Conservation (phyloP, 2,113 vertebrate species). For the Cochlearius cochlearius region DNA sequence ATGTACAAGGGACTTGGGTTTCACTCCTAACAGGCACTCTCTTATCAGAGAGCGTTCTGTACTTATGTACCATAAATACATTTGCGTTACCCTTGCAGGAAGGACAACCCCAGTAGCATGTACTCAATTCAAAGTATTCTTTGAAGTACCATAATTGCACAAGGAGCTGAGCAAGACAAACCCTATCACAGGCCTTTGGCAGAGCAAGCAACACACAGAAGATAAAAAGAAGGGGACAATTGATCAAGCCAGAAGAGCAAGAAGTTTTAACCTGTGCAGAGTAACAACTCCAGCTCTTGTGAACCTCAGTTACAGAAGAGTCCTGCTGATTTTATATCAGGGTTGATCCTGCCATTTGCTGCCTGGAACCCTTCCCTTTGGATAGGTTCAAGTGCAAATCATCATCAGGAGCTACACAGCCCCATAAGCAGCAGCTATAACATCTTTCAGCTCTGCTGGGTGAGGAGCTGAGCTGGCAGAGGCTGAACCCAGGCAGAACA, state of each 20-base stretch:
- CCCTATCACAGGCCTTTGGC: neutral
- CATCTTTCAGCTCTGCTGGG: neutral
- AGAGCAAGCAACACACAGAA: neutral
- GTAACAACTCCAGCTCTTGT: neutral
- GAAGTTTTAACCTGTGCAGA: neutral
- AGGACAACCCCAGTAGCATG: neutral
- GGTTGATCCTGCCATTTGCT: neutral
- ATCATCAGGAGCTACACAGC: neutral
- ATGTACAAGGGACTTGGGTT: neutral
- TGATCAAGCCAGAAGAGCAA: neutral
- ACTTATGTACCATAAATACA: neutral
- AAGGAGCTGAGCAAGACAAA: neutral
- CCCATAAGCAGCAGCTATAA: neutral
- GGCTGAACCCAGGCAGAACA: neutral
- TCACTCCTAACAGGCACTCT: neutral
- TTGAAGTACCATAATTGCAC: neutral
- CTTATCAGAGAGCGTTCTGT: slow-evolving; percentile 41
- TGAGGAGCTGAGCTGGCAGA: neutral
- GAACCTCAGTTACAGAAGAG: neutral
- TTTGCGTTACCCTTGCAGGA: neutral
- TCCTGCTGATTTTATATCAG: neutral
- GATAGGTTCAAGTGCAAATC: neutral
- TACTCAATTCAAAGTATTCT: neutral
- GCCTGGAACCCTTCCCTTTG: neutral
- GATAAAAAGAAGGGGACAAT: neutral